Base-by-base conservation (phyloP, 2,797 vertebrate genomes). In the Myotis daubentonii region DNA sequence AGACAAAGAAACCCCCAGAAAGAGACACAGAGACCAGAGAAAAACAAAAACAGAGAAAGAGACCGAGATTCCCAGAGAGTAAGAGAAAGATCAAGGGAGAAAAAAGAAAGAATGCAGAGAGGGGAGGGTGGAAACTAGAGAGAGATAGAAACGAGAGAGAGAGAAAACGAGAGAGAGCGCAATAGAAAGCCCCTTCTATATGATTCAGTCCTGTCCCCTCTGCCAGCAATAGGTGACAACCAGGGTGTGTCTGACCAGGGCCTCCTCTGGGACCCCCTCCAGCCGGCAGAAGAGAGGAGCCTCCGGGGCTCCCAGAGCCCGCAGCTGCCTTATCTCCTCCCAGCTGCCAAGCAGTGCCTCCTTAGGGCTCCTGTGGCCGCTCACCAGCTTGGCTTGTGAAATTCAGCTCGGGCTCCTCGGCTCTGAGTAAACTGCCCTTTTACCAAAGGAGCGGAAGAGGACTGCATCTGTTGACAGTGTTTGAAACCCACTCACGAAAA, bases 401-500 rank as follows among this genome's bases (percentile, higher is more conserved):
- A 53, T 79, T 87, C 47, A 93, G 83, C 47, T 5, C 15, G 0
- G 38, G 55, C 47, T n/a, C 68, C 51, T 75, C n/a, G 47, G 51
- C 10, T 55, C 91, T 38, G 44, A 91, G 57, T 36, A 70, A 95
- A 85, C 0, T 36, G 80, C 60, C 51, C 55, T 78, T 36, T 53
- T 75, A 81, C 68, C 44, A 55, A 55, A 89, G 57, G 38, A 81
- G 30, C 4, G 7, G 68, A 79, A 70, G 33, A 84, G 30, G 22
- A 68, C 66, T 62, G 19, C 49, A 38, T 30, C 74, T 88, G 68
- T 85, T 93, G 30, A 88, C 83, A 55, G 44, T 75, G 57, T 11
- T 47, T 72, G 72, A 91, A 91, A 70, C 83, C 91, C 65, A 95
- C 91, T 91, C 78, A 55, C 78, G 70, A 38, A 87, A 87, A 70